Evolutionary conservation across 2,113 vertebrate genomes (phyloP).

Genomic region (Sphaerodactylus townsendi): DNA sequence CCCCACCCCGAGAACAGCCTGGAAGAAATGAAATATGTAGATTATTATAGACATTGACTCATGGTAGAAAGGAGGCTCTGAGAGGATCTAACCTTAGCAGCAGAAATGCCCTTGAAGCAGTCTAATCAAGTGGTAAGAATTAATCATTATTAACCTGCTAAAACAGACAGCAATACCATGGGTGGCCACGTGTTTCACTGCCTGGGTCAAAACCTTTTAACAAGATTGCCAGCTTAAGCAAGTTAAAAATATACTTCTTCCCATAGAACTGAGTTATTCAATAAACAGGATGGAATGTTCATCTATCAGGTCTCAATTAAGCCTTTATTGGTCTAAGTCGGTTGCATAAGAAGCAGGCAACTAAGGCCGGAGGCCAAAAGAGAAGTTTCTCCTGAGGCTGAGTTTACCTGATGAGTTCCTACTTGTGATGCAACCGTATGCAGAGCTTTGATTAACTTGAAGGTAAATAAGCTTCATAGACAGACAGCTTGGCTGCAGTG

Average conservation of each 20-base stretch:
- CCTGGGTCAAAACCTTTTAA: conserved; percentile 19
- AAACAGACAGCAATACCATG: conserved; percentile 33
- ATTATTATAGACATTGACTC: background rate
- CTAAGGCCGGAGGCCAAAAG: fast-evolving
- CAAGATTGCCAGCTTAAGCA: conserved; percentile 36
- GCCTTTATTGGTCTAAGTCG: background rate
- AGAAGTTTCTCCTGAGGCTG: background rate
- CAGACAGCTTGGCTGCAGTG: background rate
- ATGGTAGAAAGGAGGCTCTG: background rate
- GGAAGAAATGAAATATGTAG: background rate
- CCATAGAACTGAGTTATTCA: background rate
- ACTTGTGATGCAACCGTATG: fast-evolving
- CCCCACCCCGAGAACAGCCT: background rate
- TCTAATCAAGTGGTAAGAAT: conserved; percentile 38
- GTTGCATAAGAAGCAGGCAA: background rate
- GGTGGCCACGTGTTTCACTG: background rate
- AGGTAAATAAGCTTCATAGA: background rate
- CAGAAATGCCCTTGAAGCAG: background rate
- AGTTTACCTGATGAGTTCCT: background rate
- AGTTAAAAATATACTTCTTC: conserved; percentile 36
- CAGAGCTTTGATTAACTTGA: fast-evolving
- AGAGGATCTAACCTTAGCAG: background rate
- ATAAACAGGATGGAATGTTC: background rate
- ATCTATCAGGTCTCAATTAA: background rate
- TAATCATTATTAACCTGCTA: conserved; percentile 13